Evolutionary conservation across 2,113 vertebrate genomes (phyloP), one percentile per base, ranked within the genome.

Genomic region (Oreochromis tanganicae): DNA sequence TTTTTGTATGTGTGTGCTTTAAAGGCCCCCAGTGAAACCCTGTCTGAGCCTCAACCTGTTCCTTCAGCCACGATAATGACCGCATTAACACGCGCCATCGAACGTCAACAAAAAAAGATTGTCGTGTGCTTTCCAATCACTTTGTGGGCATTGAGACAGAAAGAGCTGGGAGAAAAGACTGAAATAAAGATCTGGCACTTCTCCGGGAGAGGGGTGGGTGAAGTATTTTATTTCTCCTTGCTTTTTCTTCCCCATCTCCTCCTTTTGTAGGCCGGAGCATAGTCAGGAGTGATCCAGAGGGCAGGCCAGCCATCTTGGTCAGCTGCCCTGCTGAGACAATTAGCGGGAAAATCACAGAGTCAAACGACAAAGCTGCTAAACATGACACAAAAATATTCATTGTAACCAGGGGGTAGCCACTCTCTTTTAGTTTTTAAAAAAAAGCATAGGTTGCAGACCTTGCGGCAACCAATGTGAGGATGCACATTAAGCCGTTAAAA

Each of bases 41-140:
- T 96, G 97, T 97, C 97, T 97, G 97, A 98, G 98, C 97, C 97
- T 97, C 98, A 98, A 99, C 97, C 98, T 98, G 98, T 97, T 98
- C 97, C 97, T 96, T 97, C 98, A 96, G 96, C 96, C 94, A 93
- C 95, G 95, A 98, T 98, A 98, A 99, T 99, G 97, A 98, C 96
- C 98, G 97, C 97, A 97, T 99, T 99, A 99, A 97, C 97, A 97
- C 97, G 97, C 97, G 95, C 98, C 98, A 97, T 95, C 97, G 97
- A 96, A 95, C 97, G 97, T 95, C 96, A 97, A 99, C 98, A 99
- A 99, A 97, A 93, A 97, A 97, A 96, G 96, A 96, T 96, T 96
- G 97, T 97, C 97, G 97, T 97, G 97, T 97, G 97, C 97, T 97
- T 97, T 97, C 97, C 96, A 97, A 97, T 97, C 97, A 97, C 97